Evolutionary conservation across 1,140 invertebrate species (phyloP).

Genomic region (Tetramorium simillimum): DNA sequence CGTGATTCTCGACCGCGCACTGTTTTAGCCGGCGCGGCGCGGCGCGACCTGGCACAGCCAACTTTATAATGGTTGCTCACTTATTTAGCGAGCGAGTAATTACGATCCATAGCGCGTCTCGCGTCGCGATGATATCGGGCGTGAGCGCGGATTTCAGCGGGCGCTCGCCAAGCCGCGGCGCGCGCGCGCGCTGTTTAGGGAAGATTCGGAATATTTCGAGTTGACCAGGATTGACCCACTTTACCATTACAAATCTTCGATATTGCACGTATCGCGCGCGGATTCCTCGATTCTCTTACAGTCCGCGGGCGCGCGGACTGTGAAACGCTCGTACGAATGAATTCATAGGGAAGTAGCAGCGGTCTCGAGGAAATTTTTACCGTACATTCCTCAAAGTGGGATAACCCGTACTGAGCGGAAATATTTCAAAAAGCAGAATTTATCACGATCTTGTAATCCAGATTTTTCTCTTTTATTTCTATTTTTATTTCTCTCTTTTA

Average conservation of each 20-base stretch:
- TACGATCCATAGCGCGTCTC: conserved; percentile 27
- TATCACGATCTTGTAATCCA: background rate
- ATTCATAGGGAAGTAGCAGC: background rate
- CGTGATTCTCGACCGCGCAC: background rate
- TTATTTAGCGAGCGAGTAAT: conserved; percentile 45
- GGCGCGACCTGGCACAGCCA: conserved; percentile 30
- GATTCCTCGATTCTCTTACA: background rate
- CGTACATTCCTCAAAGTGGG: background rate
- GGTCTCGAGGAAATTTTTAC: background rate
- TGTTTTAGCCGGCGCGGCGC: background rate
- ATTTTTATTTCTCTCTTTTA: background rate
- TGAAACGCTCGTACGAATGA: background rate
- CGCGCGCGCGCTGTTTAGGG: background rate
- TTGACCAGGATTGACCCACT: background rate
- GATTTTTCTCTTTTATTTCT: background rate
- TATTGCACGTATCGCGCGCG: background rate
- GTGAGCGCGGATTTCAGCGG: background rate
- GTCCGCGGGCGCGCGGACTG: background rate
- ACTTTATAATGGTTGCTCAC: conserved; percentile 52
- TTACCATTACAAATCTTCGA: background rate
- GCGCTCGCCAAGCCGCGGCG: background rate
- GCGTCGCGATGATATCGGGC: background rate
- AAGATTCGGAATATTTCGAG: background rate
- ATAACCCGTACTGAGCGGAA: background rate
- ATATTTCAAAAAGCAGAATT: background rate